Conservation (phyloP, 2,888 invertebrate genomes). For the Mesoligia furuncula region DNA sequence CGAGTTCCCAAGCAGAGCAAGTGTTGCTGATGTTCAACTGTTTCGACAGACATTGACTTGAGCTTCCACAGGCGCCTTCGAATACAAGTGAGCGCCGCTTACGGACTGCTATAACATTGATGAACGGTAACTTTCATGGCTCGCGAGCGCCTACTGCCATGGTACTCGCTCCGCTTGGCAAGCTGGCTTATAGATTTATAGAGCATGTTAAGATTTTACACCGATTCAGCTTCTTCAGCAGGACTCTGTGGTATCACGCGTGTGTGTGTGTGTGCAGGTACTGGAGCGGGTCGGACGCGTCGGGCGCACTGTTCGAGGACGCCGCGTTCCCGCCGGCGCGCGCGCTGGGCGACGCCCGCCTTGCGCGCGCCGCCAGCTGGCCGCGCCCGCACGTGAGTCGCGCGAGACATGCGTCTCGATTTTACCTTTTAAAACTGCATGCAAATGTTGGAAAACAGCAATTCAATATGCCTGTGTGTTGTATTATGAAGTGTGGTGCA, state of each 20-base stretch:
- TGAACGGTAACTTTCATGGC: not conserved
- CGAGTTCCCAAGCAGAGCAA: not conserved
- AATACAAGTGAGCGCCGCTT: not conserved
- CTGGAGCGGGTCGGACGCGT: conserved; percentile 76
- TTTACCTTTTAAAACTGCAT: no score
- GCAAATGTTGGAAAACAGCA: no score
- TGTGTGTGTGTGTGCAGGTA: conserved; percentile 59
- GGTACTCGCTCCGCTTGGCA: not conserved
- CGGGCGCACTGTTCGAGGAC: conserved; percentile 87
- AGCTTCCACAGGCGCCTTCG: not conserved
- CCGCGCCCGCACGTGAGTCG: conserved; percentile 92
- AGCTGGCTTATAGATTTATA: not conserved
- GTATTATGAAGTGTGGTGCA: no score
- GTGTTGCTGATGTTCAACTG: not conserved
- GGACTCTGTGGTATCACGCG: not conserved
- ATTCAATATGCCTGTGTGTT: no score
- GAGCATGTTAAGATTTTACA: not conserved
- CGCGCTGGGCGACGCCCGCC: conserved; percentile 89
- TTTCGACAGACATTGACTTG: not conserved
- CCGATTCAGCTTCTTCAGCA: not conserved
- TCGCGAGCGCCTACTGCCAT: not conserved
- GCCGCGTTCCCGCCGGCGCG: conserved; percentile 58
- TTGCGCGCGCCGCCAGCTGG: conserved; percentile 89
- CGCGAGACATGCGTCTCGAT: not conserved
- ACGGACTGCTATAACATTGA: not conserved